Conservation (phyloP, 2,113 vertebrate species). For the Atractosteus spatula region DNA sequence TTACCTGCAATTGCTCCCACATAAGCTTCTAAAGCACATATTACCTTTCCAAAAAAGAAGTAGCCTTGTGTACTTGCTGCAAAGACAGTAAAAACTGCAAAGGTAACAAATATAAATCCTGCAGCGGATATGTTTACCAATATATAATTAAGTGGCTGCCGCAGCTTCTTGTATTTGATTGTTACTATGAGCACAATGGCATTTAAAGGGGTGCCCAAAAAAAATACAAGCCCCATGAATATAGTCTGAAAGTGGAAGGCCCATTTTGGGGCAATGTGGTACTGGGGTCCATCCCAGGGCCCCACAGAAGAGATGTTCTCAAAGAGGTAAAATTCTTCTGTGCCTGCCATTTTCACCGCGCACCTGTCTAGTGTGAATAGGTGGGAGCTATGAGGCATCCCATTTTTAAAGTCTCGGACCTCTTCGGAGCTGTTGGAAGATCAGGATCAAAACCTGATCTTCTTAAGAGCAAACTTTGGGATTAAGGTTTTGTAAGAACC, state of each 20-base stretch:
- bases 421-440: constrained; percentile 30
- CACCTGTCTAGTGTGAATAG: background rate
- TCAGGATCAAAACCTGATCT: constrained; percentile 39
- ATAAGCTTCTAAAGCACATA: constrained; percentile 61
- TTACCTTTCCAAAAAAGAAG: constrained; percentile 56
- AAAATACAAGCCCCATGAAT: constrained; percentile 66
- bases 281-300: constrained; percentile 65
- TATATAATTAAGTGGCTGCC: constrained; percentile 68
- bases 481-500: constrained; percentile 40
- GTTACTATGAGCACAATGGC: constrained; percentile 57
- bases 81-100: constrained; percentile 58
- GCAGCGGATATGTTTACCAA: constrained; percentile 61
- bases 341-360: constrained; percentile 43
- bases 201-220: constrained; percentile 59
- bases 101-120: constrained; percentile 54
- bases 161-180: constrained; percentile 58
- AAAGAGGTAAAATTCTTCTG: constrained; percentile 66
- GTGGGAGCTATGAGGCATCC: background rate
- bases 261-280: constrained; percentile 64
- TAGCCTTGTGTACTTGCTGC: constrained; percentile 59
- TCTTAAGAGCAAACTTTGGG: constrained; percentile 41
- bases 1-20: constrained; percentile 46
- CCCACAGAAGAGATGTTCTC: constrained; percentile 46
- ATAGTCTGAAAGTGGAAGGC: constrained; percentile 60
- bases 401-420: constrained; percentile 28